Evolutionary conservation across 2,888 invertebrate species (phyloP).

Genomic region (Pristionchus entomophagus): DNA sequence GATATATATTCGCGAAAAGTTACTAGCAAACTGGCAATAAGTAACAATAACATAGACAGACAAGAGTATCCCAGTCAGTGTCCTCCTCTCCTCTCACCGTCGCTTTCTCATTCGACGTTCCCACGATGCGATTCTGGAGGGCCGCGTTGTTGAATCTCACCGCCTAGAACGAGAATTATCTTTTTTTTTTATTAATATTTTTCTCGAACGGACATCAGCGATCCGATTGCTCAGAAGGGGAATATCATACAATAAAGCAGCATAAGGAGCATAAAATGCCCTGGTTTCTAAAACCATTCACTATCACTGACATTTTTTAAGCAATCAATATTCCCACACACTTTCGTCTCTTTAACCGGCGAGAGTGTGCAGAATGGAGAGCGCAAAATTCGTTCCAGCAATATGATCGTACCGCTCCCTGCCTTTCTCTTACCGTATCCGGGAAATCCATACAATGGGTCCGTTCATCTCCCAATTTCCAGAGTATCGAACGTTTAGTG

Average conservation of each 20-base stretch:
- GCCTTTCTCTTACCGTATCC: slow-evolving; percentile 46
- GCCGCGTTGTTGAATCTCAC: slow-evolving; percentile 83
- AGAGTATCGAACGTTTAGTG: slow-evolving; percentile 87
- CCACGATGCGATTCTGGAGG: slow-evolving; percentile 88
- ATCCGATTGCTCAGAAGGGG: too few relatives aligned
- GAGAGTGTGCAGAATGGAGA: too few relatives aligned
- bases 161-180: slow-evolving; percentile 82
- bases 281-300: neutral
- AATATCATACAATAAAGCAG: too few relatives aligned
- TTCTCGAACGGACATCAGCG: too few relatives aligned
- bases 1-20: too few relatives aligned
- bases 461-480: slow-evolving; percentile 80
- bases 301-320: neutral
- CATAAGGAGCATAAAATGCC: too few relatives aligned
- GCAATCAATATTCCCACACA: slow-evolving; percentile 19
- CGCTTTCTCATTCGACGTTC: slow-evolving; percentile 88
- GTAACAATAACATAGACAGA: too few relatives aligned
- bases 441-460: slow-evolving; percentile 81
- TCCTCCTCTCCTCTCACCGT: slow-evolving; percentile 81
- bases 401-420: neutral
- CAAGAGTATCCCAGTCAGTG: too few relatives aligned
- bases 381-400: too few relatives aligned
- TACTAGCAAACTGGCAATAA: too few relatives aligned
- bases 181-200: neutral
- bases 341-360: too few relatives aligned